Percentiles rank a stretch among this genome's conserved stretches.
These are phyloP conservation scores for Yponomeuta malinellus DNA, from an alignment of 2,888 invertebrate genomes.

Conservation along the genomic window DNA sequence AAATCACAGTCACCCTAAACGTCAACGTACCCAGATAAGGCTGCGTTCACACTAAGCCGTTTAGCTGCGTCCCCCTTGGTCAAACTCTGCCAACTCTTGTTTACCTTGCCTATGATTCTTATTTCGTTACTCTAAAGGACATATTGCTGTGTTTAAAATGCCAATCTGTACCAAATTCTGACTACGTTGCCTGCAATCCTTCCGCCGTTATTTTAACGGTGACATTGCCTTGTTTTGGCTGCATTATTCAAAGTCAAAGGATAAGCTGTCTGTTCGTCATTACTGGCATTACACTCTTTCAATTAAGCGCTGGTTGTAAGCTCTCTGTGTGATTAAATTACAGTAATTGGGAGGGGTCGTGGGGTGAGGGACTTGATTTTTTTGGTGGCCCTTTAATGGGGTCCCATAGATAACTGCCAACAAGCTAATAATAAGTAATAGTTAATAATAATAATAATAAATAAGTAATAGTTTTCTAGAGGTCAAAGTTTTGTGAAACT, in stretches of 20 bases:
- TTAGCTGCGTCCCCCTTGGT: not conserved
- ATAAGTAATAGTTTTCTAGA: too few species aligned
- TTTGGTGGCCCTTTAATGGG: conserved; percentile 14
- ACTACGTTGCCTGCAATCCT: not conserved
- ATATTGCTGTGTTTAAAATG: not conserved
- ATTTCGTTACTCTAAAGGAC: not conserved
- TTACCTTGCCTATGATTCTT: not conserved
- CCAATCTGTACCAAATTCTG: not conserved
- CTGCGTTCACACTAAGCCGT: not conserved
- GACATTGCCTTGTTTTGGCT: not conserved
- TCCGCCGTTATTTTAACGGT: not conserved
- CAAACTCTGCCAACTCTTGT: conserved; percentile 3
- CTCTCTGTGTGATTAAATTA: conserved; percentile 70
- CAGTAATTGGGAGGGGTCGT: conserved; percentile 67
- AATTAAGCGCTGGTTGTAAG: conserved; percentile 64
- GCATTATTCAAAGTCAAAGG: not conserved
- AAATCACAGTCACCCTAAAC: conserved; percentile 1
- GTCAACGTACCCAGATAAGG: not conserved
- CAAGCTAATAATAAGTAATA: too few species aligned
- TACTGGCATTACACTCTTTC: conserved; percentile 56
- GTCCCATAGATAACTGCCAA: too few species aligned
- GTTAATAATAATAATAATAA: too few species aligned
- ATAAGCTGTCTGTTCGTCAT: conserved; percentile 12
- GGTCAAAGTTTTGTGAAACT: too few species aligned
- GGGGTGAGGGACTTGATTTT: conserved; percentile 23